Conservation (phyloP, 2,888 invertebrate genomes). For the Patella ulyssiponensis region DNA sequence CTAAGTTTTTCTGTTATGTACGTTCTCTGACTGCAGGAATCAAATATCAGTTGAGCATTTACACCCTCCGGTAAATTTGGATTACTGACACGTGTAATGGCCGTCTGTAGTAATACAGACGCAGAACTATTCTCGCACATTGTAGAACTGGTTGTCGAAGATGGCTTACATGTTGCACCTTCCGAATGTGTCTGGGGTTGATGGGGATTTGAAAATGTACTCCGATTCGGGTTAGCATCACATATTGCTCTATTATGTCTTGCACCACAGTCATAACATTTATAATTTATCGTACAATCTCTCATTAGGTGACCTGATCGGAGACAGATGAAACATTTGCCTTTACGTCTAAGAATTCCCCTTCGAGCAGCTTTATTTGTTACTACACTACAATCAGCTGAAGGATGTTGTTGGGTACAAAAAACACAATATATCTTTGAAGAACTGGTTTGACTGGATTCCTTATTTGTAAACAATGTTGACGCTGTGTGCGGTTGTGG, state of each 20-base stretch:
- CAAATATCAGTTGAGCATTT: neutral
- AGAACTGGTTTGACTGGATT: neutral
- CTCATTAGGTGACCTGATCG: neutral
- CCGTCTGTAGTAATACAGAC: neutral
- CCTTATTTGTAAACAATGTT: neutral
- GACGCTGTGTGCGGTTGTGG: neutral
- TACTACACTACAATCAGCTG: neutral
- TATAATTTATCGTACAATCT: neutral
- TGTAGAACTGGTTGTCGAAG: neutral
- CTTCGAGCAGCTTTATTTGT: neutral
- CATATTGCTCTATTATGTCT: conserved; percentile 3
- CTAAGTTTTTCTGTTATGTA: neutral
- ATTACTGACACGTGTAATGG: neutral
- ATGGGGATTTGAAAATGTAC: neutral
- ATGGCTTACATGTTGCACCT: neutral
- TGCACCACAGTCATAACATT: neutral
- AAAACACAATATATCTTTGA: neutral
- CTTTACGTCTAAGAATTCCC: neutral
- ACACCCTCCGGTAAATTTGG: neutral
- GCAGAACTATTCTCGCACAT: no score
- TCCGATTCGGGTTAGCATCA: neutral
- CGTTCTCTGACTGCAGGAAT: neutral
- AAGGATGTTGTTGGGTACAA: neutral
- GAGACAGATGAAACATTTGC: neutral
- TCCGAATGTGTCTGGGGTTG: neutral